These are phyloP conservation scores for Cochlearius cochlearius DNA, from an alignment of 2,113 vertebrate genomes.

Conservation along the genomic window DNA sequence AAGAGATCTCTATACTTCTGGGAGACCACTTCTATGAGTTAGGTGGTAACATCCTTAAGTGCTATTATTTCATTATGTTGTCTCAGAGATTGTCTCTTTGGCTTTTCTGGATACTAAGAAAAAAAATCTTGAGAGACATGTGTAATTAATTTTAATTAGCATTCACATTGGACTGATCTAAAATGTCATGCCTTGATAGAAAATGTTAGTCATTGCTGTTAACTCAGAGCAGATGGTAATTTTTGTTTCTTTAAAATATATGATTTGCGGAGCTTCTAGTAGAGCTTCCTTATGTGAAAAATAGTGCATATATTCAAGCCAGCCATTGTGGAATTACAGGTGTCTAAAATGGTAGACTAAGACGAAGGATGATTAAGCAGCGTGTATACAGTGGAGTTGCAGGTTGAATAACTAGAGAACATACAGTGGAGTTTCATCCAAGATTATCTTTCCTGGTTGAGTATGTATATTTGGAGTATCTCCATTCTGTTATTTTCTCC, in stretches of 20 bases:
- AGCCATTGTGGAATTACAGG: conserved; percentile 1
- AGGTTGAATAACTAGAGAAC: not conserved
- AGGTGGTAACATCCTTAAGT: not conserved
- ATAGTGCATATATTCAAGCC: not conserved
- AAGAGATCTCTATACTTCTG: not conserved
- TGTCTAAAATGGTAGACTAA: not conserved
- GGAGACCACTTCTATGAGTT: not conserved
- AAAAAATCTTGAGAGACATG: conserved; percentile 2
- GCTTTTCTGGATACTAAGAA: not conserved
- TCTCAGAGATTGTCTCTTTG: not conserved
- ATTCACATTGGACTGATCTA: conserved; percentile 44
- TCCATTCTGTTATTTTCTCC: not conserved
- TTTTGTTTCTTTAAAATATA: conserved; percentile 59
- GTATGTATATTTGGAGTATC: not conserved
- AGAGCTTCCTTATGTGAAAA: not conserved
- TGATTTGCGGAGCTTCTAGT: conserved; percentile 36
- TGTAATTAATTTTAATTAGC: conserved; percentile 72
- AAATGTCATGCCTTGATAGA: conserved; percentile 47
- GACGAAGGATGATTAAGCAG: not conserved
- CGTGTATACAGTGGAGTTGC: not conserved
- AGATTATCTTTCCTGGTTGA: not conserved
- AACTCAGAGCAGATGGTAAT: conserved; percentile 69
- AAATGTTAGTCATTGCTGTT: conserved; percentile 67
- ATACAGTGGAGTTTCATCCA: not conserved
- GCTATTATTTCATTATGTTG: not conserved